Evolutionary conservation across 2,113 vertebrate species (phyloP), one percentile per base, ranked within the genome.

Genomic region (Boulengeromyrus knoepffleri): DNA sequence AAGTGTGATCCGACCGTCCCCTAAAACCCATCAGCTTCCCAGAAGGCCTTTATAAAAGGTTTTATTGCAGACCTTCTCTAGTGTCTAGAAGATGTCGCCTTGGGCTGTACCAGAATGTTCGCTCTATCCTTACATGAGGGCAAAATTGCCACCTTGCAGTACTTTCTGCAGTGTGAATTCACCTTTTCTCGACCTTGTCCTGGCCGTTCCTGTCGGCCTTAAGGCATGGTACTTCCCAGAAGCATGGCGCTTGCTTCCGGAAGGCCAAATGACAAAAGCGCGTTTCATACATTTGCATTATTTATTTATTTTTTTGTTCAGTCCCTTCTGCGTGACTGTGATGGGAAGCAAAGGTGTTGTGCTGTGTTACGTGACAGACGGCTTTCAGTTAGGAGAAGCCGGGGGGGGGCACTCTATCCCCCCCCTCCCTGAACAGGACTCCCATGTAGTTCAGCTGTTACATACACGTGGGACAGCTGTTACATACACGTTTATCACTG

Each of bases 1-100:
- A 93, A 97, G 95, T 95, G 91, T 94, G 15, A 24, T 0, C 6
- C 21, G 39, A 17, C 31, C 13, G 13, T 10, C 36, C 39, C 42
- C 42, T 47, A n/a, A 85, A n/a, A 12, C 24, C 47, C 74, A 27
- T 15, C 17, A 62, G 1, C 1, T 9, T 53, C 24, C 42, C 84
- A 1, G 46, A 13, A 70, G 27, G 62, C 62, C 27, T 31, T 19
- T 80, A 8, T 2, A 8, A 42, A 42, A 80, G 74, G 74, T 8
- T 80, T 87, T 31, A 53, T 49, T 52, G 12, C 5, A 10, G 46
- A 52, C 24, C 49, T n/a, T 12, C n/a, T 49, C 87, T 88, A 9
- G 19, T 19, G 39, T 58, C 27, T 13, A 36, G 49, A 52, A 9
- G 8, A 52, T 24, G 47, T 15, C 1, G 12, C n/a, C 85, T 53